phyloP scores from a whole-genome alignment of 2,113 vertebrate species.

The Tragelaphus imberbis region DNA sequence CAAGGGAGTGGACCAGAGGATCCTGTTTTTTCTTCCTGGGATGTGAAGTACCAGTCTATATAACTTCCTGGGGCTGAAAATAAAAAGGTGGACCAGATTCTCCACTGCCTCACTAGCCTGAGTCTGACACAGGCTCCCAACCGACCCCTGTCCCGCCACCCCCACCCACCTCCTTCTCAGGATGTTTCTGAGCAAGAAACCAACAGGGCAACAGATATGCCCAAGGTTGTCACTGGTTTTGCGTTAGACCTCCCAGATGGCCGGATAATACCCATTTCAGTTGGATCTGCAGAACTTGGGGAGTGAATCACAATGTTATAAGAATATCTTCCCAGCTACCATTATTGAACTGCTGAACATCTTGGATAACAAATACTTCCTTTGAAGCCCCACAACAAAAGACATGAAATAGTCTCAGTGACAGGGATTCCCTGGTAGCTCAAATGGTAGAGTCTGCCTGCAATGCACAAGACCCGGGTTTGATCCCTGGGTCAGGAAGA shows the following conservation, averaged over 20 bases:
- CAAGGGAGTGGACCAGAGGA: fast-evolving
- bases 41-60: neutral
- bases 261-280: neutral
- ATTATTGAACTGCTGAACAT: neutral
- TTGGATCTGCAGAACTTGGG: neutral
- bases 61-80: neutral
- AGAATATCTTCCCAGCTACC: neutral
- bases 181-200: neutral
- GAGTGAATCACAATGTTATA: neutral
- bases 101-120: neutral
- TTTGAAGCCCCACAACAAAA: neutral
- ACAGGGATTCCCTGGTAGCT: neutral
- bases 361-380: neutral
- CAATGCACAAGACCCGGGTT: neutral
- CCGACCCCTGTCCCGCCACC: too few relatives aligned
- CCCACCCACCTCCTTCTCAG: neutral
- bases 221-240: neutral
- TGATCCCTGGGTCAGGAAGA: neutral
- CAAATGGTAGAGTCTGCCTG: neutral
- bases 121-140: neutral
- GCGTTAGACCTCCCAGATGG: neutral
- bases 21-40: neutral
- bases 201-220: neutral
- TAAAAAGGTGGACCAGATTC: neutral
- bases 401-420: neutral